A percentile compares a stretch with the other conserved stretches of the same genome.
These are phyloP conservation scores for Dione vanillae DNA, from an alignment of 2,888 invertebrate species.

Conservation along the genomic window DNA sequence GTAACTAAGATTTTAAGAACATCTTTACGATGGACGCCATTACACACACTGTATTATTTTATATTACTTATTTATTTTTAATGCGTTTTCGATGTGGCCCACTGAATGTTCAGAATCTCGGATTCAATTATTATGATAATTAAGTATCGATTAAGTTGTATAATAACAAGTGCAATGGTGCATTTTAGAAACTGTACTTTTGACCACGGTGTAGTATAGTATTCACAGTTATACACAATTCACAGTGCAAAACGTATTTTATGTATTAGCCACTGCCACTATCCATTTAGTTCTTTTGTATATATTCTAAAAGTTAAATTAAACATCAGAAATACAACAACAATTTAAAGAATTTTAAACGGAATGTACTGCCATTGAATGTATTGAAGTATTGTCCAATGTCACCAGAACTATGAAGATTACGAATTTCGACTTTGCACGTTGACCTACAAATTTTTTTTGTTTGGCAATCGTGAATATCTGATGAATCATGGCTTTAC, in stretches of 20 bases:
- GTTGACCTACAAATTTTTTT: conserved; percentile 62
- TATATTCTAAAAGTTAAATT: too few species aligned
- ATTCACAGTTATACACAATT: too few species aligned
- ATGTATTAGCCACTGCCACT: too few species aligned
- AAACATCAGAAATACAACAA: too few species aligned
- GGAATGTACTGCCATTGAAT: not conserved
- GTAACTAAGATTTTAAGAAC: not conserved
- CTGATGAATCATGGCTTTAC: conserved; percentile 35
- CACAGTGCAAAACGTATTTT: too few species aligned
- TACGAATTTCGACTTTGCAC: conserved; percentile 49
- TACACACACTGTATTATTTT: too few species aligned
- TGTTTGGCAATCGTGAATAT: conserved; percentile 51
- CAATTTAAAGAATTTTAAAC: not conserved
- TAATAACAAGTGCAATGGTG: too few species aligned
- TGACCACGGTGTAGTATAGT: too few species aligned
- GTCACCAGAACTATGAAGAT: conserved; percentile 24
- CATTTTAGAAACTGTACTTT: too few species aligned
- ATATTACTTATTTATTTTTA: not conserved
- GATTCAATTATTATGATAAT: too few species aligned
- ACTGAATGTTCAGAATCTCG: not conserved
- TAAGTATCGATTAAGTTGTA: too few species aligned
- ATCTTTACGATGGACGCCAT: not conserved
- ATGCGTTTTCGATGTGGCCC: not conserved
- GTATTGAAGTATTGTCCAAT: conserved; percentile 29
- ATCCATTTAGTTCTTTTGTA: too few species aligned